Evolutionary conservation across 1,140 invertebrate species (phyloP), one percentile per base, ranked within the genome.

Genomic region (Oncopodura yosiiana): DNA sequence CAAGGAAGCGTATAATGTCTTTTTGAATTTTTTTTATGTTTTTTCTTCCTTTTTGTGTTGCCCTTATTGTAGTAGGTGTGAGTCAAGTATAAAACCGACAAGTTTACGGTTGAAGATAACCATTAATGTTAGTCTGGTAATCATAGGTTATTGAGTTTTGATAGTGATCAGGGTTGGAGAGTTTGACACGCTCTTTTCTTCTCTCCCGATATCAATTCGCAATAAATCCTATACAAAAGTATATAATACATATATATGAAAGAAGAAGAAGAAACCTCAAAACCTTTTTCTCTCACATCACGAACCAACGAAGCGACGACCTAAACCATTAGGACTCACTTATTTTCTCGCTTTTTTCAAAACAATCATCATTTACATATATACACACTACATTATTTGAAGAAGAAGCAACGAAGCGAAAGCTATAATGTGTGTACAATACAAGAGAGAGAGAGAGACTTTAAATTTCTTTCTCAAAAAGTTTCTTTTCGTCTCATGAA

Each of bases 131-230:
- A 24, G 29, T 52, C 49, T 21, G 49, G 49, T 52, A 52, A 53
- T 46, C 51, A 53, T 38, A 53, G 30, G 51, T 45, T 53, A 45
- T 53, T 53, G 43, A 53, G 43, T 53, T 53, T 32, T 53, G 51
- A 53, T 53, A 53, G 51, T 53, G 42, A 53, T 53, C 51, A 52
- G 30, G 41, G 50, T n/a, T n/a, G 41, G 21, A 43, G 50, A 38
- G 50, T 32, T 32, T 52, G 50, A 52, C 50, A 53, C 51, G 51
- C 51, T 53, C 51, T 53, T 27, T 43, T 52, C 39, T n/a, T 30
- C 46, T 49, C 46, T 37, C 46, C 36, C 38, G 9, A 12, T 34
- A 37, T 37, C 46, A 24, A 36, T 49, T 34, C 32, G 24, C 41
- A 21, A 3, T 23, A 21, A 26, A 18, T 23, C 24, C 24, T 29